Base-by-base conservation (phyloP, 1,140 invertebrate genomes). In the Notospermus geniculatus region DNA sequence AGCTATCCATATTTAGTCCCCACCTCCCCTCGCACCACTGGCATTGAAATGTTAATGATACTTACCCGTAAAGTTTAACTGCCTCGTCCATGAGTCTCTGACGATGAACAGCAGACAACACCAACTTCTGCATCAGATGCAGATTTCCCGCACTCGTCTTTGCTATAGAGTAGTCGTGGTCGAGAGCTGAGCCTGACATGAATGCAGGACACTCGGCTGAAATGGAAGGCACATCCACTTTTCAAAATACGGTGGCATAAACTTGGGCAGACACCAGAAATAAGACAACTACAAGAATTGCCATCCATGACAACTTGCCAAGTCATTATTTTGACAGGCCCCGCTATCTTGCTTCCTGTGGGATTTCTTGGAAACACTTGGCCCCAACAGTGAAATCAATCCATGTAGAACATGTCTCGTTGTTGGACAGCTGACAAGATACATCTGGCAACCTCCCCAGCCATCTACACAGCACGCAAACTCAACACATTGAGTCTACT, bases 71-170 rank as follows among this genome's bases (percentile, higher is more conserved):
- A 57, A 87, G 83, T 39, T 86, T 79, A 1, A 89, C 88, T 23
- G 86, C 85, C 62, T 86, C 82, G 55, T 87, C 85, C 13, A 89
- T 89, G 1, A 91, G 75, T 69, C 85, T 85, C 66, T 88, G 88
- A 59, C 84, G 83, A 30, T 80, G 75, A 0, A 86, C 83, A 59
- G 88, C 84, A 64, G 85, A 87, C 65, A 93, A 91, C 28, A 95
- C 87, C 64, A 88, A 86, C 61, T 92, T 82, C 74, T 89, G 90
- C 66, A 90, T 89, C 46, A 88, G 88, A 81, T 95, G 90, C 0
- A 90, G 91, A 27, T 93, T 90, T 64, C 90, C 92, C 74, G 91
- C 93, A 43, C 90, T 89, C n/a, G 88, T 85, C 81, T 95, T 95
- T 0, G 91, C 92, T 66, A 92, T 85, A 67, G 88, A 89, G 4